A percentile compares a stretch with the other conserved stretches of the same genome.
Evolutionary conservation across 2,113 vertebrate species (phyloP).

Genomic region (Sprattus sprattus): DNA sequence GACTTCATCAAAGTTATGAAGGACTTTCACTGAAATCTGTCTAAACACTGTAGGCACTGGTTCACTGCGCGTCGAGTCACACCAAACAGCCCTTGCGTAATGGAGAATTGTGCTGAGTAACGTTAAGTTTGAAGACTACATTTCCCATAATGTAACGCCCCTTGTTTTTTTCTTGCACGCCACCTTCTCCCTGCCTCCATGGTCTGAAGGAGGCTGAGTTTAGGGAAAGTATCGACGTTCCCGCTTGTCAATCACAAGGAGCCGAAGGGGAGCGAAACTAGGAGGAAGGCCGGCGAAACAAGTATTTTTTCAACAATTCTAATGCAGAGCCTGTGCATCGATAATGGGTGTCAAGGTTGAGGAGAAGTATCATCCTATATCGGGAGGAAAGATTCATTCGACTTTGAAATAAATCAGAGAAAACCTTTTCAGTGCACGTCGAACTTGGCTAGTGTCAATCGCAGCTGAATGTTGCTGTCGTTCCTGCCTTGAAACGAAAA

Average conservation of each 20-base stretch:
- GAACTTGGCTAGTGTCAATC: conserved; percentile 62
- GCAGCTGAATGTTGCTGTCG: conserved; percentile 41
- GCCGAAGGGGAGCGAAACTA: conserved; percentile 66
- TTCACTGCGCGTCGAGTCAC: not conserved
- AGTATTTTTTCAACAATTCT: conserved; percentile 53
- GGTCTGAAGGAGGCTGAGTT: conserved; percentile 69
- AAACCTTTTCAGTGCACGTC: conserved; percentile 56
- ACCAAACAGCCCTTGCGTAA: not conserved
- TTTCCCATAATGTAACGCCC: conserved; percentile 60
- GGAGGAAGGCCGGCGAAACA: conserved; percentile 63
- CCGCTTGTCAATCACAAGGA: conserved; percentile 74
- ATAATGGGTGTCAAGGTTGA: conserved; percentile 60
- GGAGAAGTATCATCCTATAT: conserved; percentile 48
- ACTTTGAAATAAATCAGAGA: conserved; percentile 61
- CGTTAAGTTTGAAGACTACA: conserved; percentile 61
- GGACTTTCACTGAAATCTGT: not conserved
- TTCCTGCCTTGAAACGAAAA: conserved; percentile 45
- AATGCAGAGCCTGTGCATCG: conserved; percentile 38
- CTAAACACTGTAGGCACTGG: not conserved
- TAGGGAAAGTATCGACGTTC: conserved; percentile 66
- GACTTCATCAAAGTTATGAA: too few species aligned
- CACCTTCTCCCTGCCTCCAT: conserved; percentile 58
- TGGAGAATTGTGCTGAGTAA: conserved; percentile 9
- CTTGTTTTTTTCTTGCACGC: conserved; percentile 47
- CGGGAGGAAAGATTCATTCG: conserved; percentile 54